Evolutionary conservation across 1,140 invertebrate species (phyloP).

Genomic region (Drosophila tsacasi): DNA sequence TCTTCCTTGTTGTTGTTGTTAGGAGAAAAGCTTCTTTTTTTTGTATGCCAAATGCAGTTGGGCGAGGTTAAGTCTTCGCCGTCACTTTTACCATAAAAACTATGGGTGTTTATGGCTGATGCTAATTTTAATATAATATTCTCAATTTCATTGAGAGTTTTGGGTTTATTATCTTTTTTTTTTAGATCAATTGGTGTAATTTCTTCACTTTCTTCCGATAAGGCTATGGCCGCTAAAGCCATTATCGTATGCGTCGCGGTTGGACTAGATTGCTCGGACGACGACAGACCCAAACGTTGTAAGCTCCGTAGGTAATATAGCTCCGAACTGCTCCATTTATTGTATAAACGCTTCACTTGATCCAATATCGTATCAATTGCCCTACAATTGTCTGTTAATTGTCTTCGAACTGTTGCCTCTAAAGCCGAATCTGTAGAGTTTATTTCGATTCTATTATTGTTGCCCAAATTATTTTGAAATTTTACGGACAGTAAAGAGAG

Average conservation of each 20-base stretch:
- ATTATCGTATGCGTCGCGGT: slow-evolving; percentile 62
- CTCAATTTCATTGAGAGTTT: slow-evolving; percentile 60
- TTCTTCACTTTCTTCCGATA: slow-evolving; percentile 53
- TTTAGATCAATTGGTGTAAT: slow-evolving; percentile 6
- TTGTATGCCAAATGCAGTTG: slow-evolving; percentile 73
- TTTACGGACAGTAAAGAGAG: slow-evolving; percentile 49
- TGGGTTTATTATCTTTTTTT: slow-evolving; percentile 10
- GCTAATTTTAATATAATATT: slow-evolving; percentile 61
- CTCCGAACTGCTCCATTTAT: slow-evolving; percentile 71
- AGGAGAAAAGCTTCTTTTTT: slow-evolving; percentile 3
- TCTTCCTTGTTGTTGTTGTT: slow-evolving; percentile 6
- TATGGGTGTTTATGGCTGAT: slow-evolving; percentile 15
- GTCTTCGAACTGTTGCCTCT: slow-evolving; percentile 42
- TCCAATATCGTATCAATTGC: slow-evolving; percentile 52
- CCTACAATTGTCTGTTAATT: slow-evolving; percentile 43
- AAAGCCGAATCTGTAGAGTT: slow-evolving; percentile 27
- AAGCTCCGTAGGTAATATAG: slow-evolving; percentile 65
- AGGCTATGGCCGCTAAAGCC: slow-evolving; percentile 69
- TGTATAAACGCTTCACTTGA: slow-evolving; percentile 54
- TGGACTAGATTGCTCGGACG: slow-evolving; percentile 7
- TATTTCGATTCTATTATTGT: neutral
- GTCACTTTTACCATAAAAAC: slow-evolving; percentile 19
- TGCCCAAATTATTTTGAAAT: slow-evolving; percentile 46
- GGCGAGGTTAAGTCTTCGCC: slow-evolving; percentile 29
- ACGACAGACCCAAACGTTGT: slow-evolving; percentile 57